These are phyloP conservation scores for Zaprionus lineosus DNA, from an alignment of 2,888 invertebrate genomes.

Conservation along the genomic window DNA sequence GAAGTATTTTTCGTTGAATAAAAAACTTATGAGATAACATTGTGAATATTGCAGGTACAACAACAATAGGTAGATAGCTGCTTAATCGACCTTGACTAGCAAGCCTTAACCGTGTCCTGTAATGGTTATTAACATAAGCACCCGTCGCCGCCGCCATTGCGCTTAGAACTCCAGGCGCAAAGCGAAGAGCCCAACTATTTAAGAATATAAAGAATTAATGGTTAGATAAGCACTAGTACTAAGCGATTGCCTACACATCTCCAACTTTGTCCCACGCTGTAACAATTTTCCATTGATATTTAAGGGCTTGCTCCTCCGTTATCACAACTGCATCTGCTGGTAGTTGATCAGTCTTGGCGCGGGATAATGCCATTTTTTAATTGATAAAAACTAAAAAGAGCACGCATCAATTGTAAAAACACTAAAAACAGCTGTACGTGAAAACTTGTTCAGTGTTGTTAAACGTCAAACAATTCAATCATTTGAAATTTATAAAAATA, in stretches of 20 bases:
- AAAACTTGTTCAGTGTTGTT: constrained; percentile 16
- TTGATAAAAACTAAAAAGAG: constrained; percentile 11
- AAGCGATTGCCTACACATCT: constrained; percentile 84
- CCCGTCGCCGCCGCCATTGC: constrained; percentile 84
- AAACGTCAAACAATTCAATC: constrained; percentile 5
- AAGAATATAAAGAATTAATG: constrained; percentile 4
- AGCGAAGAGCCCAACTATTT: constrained; percentile 84
- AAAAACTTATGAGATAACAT: constrained; percentile 85
- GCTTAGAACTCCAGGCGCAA: constrained; percentile 84
- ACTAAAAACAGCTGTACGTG: constrained; percentile 11
- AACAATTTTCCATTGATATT: constrained; percentile 85
- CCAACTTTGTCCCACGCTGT: constrained; percentile 85
- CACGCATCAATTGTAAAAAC: not conserved
- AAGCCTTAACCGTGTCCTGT: constrained; percentile 86
- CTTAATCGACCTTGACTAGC: constrained; percentile 85
- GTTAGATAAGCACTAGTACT: constrained; percentile 35
- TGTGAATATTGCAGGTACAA: constrained; percentile 85
- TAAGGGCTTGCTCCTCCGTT: constrained; percentile 85
- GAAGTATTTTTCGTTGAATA: constrained; percentile 85
- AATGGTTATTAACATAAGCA: constrained; percentile 86
- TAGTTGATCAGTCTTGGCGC: constrained; percentile 82
- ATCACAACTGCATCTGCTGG: constrained; percentile 86
- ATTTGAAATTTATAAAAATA: constrained; percentile 1
- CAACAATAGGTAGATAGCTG: constrained; percentile 85
- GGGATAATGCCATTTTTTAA: constrained; percentile 84